Base-by-base conservation (phyloP, 2,888 invertebrate species). In the Cerastis rubricosa region DNA sequence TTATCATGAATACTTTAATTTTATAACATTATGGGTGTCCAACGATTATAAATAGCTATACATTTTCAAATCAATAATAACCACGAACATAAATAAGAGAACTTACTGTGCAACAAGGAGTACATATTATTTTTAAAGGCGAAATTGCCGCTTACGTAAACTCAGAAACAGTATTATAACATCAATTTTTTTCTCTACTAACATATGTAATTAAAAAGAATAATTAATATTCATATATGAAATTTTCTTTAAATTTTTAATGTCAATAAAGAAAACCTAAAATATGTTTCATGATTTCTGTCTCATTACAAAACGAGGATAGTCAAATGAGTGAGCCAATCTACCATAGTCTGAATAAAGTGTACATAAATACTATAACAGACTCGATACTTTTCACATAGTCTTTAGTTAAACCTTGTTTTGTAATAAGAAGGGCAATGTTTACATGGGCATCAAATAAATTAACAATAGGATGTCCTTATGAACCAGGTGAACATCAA, bases 1-100 rank as follows among this genome's bases (percentile, higher is more conserved):
- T 78, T 74, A 81, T 66, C 73, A 74, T 71, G 78, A 76, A 87
- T 86, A 84, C 76, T 87, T 87, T 89, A 85, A 76, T 89, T 81
- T 77, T 69, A 88, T 88, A 88, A 86, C 80, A 84, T 84, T 82
- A 85, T 81, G 82, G 72, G 80, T 74, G 69, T 83, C 75, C 71
- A 87, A 81, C 74, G 78, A 85, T 81, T 85, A 78, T 77, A 74
- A 84, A 87, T 86, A 83, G 71, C 68, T 71, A 79, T 85, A 78
- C 69, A 81, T 78, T 78, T 81, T 71, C 73, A 80, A 78, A 78
- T 64, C 45, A 81, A 76, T 71, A 76, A 76, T 69, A 66, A 69
- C 67, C 12, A 72, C 73, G 49, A 71, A 77, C 78, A 71, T 81
- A 81, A 76, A 78, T 74, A 80, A 51, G 51, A 68, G 47, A 49